These are phyloP conservation scores for Drosophila seguyi DNA, from an alignment of 1,140 invertebrate species.

Conservation along the genomic window DNA sequence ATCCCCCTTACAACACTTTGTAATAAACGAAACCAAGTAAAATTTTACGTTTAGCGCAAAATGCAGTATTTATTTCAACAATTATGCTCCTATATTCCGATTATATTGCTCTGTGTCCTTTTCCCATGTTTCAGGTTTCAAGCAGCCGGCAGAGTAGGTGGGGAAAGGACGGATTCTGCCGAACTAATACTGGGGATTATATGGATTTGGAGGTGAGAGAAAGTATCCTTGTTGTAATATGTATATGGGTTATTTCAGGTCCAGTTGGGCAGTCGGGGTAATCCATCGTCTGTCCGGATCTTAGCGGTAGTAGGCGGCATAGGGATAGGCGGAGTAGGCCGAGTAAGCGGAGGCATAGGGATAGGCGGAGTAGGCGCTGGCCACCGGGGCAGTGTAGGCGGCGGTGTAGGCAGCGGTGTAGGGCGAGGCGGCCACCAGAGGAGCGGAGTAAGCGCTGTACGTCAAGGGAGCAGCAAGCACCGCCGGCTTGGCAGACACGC, in stretches of 20 bases:
- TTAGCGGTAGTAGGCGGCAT: slow-evolving; percentile 78
- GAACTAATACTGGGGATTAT: slow-evolving; percentile 48
- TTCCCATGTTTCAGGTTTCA: slow-evolving; percentile 19
- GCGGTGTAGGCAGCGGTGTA: slow-evolving; percentile 78
- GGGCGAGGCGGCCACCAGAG: slow-evolving; percentile 67
- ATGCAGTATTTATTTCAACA: slow-evolving; percentile 71
- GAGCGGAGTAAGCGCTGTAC: slow-evolving; percentile 86
- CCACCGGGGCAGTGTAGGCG: slow-evolving; percentile 71
- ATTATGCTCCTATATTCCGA: slow-evolving; percentile 30
- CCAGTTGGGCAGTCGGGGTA: slow-evolving; percentile 7
- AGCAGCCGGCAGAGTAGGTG: slow-evolving; percentile 12
- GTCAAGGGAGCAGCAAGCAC: slow-evolving; percentile 73
- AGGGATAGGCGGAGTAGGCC: slow-evolving; percentile 70
- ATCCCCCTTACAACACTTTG: too few relatives aligned
- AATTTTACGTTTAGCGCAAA: slow-evolving; percentile 65
- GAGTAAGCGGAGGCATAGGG: slow-evolving; percentile 61
- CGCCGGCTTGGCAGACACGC: slow-evolving; percentile 76
- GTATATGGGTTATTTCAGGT: slow-evolving; percentile 1
- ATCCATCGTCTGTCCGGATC: not conserved
- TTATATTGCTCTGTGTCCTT: slow-evolving; percentile 24
- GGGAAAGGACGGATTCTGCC: not conserved
- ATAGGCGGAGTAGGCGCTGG: slow-evolving; percentile 65
- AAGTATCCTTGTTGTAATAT: slow-evolving; percentile 15
- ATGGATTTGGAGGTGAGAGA: not conserved
- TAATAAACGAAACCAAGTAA: not conserved